Base-by-base conservation (phyloP, 2,797 vertebrate species). In the Tokudaia tokunoshimensis region DNA sequence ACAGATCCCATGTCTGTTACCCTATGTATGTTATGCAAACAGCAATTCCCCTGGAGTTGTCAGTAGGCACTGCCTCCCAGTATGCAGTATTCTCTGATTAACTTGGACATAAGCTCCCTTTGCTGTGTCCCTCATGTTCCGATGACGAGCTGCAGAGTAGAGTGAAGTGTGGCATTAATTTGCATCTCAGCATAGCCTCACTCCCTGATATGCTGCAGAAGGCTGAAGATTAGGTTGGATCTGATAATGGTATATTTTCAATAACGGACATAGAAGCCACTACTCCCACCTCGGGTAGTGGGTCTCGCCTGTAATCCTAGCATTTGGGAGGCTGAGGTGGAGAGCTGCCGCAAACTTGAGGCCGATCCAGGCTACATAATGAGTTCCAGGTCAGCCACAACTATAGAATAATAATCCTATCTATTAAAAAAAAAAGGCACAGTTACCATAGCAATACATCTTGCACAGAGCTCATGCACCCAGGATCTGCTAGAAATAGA, bases 381-480 rank as follows among this genome's bases (percentile, higher is more conserved):
- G 29, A 76, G 87, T 78, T 78, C 74, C 41, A 34, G 72, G 19
- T 8, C 29, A 76, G 55, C 41, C 9, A 74, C 41, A 13, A 37
- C 31, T 29, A 50, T 22, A 63, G 31, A 52, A 61, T 63, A 34
- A 89, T 4, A 52, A 47, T 13, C 29, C 8, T 50, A 50, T 26
- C 19, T 89, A 55, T 37, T 74, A 2, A 47, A 24, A n/a, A 3
- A 22, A n/a, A 50, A 31, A 31, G 92, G 70, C 75, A 55, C 52
- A 8, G n/a, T 96, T 95, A 10, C 96, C 86, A 94, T 34, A 79
- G 91, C 83, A 97, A 92, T 70, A 70, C 34, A 91, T 29, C 70
- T 63, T 15, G 59, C 63, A 86, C 9, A 85, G 79, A 94, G 90
- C 50, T 55, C 50, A 17, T 6, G 67, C 74, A 82, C 44, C 34